phyloP scores from a whole-genome alignment of 2,888 invertebrate species.

The Drosophila buzzatii region DNA sequence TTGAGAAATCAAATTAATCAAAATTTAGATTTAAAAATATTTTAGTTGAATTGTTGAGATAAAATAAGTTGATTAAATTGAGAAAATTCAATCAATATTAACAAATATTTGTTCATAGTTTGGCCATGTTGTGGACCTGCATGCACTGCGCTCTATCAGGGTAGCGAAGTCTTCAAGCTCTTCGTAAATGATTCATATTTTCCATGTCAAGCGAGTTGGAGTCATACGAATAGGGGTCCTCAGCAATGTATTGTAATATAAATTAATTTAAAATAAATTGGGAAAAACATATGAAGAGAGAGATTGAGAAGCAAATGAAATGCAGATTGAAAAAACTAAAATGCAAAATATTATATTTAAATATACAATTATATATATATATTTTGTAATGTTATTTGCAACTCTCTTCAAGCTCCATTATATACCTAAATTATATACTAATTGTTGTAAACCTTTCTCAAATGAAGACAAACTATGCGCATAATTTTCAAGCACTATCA shows the following conservation, averaged over 20 bases:
- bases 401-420: background rate
- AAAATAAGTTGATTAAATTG: background rate
- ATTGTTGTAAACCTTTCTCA: background rate
- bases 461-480: background rate
- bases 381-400: background rate
- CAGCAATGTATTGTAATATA: too few species aligned
- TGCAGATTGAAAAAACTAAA: too few species aligned
- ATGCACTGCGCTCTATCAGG: background rate
- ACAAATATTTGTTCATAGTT: background rate
- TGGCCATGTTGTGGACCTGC: background rate
- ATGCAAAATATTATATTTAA: background rate
- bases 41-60: background rate
- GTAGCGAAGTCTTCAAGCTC: too few species aligned
- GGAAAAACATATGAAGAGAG: too few species aligned
- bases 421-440: background rate
- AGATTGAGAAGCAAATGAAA: too few species aligned
- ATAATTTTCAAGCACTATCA: conserved; percentile 3
- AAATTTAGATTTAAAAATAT: background rate
- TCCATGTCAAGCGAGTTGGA: too few species aligned
- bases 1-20: background rate
- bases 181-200: too few species aligned
- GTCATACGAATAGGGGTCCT: too few species aligned
- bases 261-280: too few species aligned
- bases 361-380: background rate
- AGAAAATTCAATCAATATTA: background rate